Evolutionary conservation across 2,113 vertebrate species (phyloP).

Genomic region (Halichoerus grypus): DNA sequence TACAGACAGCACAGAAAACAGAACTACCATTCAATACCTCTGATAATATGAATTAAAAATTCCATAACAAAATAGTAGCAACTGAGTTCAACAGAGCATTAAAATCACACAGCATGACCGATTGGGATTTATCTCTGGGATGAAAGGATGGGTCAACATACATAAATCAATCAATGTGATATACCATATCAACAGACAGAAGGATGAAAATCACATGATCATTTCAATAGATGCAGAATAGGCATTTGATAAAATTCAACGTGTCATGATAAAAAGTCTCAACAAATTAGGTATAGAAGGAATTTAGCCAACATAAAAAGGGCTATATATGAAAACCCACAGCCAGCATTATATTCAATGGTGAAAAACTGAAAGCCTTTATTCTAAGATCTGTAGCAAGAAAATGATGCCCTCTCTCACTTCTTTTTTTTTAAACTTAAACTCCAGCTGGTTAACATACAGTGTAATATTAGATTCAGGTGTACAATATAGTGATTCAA

Average conservation of each 20-base stretch:
- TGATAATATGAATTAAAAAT: neutral
- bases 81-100: neutral
- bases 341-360: neutral
- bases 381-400: neutral
- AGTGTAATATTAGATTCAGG: neutral
- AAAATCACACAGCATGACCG: neutral
- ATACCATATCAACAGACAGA: neutral
- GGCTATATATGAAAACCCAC: neutral
- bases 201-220: neutral
- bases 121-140: neutral
- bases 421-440: neutral
- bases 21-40: neutral
- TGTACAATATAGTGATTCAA: neutral
- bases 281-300: neutral
- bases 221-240: neutral
- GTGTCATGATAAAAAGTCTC: neutral
- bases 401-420: neutral
- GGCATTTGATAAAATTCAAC: neutral
- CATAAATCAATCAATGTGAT: neutral
- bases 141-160: neutral
- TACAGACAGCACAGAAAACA: neutral
- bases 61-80: neutral
- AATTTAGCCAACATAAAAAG: neutral
- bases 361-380: neutral
- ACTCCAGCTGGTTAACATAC: neutral